Evolutionary conservation across 2,113 vertebrate species (phyloP), one percentile per base, ranked within the genome.

Genomic region (rabbit (Oryctolagus cuniculus)): DNA sequence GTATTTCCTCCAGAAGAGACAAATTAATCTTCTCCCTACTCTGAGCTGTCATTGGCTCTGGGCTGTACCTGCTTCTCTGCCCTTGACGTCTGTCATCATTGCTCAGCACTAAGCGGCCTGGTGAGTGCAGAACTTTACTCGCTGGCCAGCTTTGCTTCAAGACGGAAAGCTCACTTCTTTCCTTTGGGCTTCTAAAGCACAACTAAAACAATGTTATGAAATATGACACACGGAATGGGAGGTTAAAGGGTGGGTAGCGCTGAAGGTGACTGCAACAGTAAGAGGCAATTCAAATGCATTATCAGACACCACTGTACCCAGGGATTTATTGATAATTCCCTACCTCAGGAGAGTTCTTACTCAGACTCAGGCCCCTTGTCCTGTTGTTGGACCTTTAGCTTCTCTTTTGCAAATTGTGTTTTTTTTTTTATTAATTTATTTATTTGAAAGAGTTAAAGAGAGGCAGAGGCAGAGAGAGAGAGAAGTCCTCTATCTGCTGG

Each of bases 321-420:
- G 19, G 49, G 31, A 67, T 29, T 66, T 63, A 58, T 24, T 29
- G n/a, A n/a, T 19, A 77, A 5, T 15, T 53, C 44, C 34, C 72
- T 25, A 4, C 9, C 12, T 10, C 27, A 51, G 16, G n/a, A 11
- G 49, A 66, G 24, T 86, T 74, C 55, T 84, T 70, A 66, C 58
- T 89, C 38, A 51, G 9, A 4, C n/a, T 74, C 22, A 0, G 29
- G 11, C 27, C 49, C 61, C 64, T 61, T 72, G 64, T 49, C 49
- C 63, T n/a, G 13, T 44, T 63, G 10, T 4, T 51, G 16, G 64
- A 38, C 5, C 2, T 44, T 67, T 73, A 55, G 21, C 34, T 51
- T 87, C 63, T 91, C 73, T 91, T 89, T 66, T 81, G 38, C 17
- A 24, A 3, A 44, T n/a, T 61, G 10, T 55, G 55, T 89, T 72